phyloP scores from a whole-genome alignment of 2,888 invertebrate species.

The Drosophila imparisetae region DNA sequence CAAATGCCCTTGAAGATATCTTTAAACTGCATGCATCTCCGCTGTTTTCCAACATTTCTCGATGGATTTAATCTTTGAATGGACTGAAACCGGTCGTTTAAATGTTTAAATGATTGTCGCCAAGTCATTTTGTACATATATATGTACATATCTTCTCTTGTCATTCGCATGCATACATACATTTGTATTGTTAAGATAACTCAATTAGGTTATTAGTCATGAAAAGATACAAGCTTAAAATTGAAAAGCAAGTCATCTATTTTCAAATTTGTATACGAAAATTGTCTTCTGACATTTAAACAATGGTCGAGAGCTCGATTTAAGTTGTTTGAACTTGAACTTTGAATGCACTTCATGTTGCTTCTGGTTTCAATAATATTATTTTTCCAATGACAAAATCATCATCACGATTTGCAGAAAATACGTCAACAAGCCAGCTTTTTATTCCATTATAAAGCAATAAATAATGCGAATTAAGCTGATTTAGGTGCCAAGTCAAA shows the following conservation, averaged over 20 bases:
- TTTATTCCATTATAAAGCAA: conserved; percentile 5
- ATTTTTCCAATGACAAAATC: background rate
- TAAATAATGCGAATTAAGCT: conserved; percentile 1
- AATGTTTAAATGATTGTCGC: conserved; percentile 11
- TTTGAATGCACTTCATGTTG: background rate
- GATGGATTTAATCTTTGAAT: conserved; percentile 46
- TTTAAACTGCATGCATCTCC: conserved; percentile 5
- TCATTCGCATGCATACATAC: background rate
- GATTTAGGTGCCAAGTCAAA: background rate
- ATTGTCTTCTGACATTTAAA: background rate
- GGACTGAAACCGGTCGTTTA: conserved; percentile 12
- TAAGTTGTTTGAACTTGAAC: background rate
- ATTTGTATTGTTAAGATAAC: conserved; percentile 29
- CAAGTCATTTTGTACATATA: background rate
- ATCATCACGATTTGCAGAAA: background rate
- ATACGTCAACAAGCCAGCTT: background rate
- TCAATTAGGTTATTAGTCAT: conserved; percentile 20
- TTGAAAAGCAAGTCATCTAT: background rate
- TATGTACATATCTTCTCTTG: background rate
- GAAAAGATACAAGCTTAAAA: background rate
- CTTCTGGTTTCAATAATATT: conserved; percentile 1
- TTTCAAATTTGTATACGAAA: background rate
- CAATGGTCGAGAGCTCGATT: background rate
- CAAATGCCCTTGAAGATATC: conserved; percentile 31
- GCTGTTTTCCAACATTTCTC: conserved; percentile 26